Evolutionary conservation across 2,113 vertebrate genomes (phyloP).

Genomic region (Parus major): DNA sequence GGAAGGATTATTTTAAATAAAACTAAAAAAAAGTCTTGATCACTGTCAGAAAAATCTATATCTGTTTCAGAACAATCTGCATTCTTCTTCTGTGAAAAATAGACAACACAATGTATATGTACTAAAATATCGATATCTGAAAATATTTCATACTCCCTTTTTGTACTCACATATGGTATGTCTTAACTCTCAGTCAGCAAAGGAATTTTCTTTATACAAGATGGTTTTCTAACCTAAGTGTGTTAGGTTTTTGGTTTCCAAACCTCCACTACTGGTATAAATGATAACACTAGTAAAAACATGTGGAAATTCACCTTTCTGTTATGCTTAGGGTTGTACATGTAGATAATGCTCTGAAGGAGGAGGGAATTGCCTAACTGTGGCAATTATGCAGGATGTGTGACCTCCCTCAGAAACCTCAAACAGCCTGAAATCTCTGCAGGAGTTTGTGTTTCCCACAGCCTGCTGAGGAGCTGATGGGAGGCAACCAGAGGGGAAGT

Average conservation of each 20-base stretch:
- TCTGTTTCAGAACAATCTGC: not conserved
- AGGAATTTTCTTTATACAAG: not conserved
- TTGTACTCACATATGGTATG: not conserved
- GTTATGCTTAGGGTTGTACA: rapidly evolving
- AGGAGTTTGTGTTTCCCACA: not conserved
- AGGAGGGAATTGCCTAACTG: not conserved
- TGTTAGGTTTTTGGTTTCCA: not conserved
- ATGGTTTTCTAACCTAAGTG: not conserved
- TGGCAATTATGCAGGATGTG: not conserved
- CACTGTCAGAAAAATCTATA: not conserved
- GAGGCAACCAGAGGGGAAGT: too few species aligned
- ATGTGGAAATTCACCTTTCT: not conserved
- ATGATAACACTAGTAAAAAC: not conserved
- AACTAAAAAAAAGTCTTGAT: not conserved
- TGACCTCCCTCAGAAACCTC: not conserved
- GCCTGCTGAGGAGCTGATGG: not conserved
- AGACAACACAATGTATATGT: not conserved
- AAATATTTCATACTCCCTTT: not conserved
- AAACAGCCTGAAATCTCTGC: not conserved
- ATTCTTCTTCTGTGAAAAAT: not conserved
- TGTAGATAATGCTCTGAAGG: not conserved
- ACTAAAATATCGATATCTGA: not conserved
- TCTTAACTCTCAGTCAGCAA: not conserved
- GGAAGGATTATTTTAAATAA: not conserved
- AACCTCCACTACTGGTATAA: not conserved